These are phyloP conservation scores for Chrysogorgia sp. DNA, from an alignment of 92 coral and sea anemone genomes.

Conservation along the genomic window DNA sequence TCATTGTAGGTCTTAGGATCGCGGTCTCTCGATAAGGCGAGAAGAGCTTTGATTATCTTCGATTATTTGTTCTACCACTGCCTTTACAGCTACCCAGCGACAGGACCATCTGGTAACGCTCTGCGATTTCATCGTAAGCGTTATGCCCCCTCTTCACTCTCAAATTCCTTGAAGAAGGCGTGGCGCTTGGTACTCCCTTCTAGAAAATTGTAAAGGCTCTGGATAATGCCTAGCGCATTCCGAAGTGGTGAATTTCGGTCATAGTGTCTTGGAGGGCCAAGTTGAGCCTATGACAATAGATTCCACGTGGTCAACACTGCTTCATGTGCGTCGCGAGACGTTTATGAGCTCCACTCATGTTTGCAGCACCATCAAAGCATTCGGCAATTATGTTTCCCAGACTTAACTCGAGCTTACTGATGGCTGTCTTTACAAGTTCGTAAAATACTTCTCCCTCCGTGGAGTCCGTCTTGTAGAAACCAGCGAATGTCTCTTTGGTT, in stretches of 20 bases:
- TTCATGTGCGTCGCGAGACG: conserved; percentile 52
- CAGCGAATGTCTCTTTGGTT: conserved; percentile 34
- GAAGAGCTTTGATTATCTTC: conserved; percentile 16
- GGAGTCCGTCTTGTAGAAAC: conserved; percentile 40
- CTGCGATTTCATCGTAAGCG: conserved; percentile 43
- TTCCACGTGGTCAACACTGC: conserved; percentile 52
- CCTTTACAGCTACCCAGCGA: conserved; percentile 58
- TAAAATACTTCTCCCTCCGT: conserved; percentile 36
- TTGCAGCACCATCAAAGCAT: conserved; percentile 50
- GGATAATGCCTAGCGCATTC: conserved; percentile 47
- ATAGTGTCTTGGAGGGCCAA: conserved; percentile 57
- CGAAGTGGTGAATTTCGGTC: conserved; percentile 52
- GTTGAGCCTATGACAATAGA: conserved; percentile 56
- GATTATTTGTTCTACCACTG: conserved; percentile 31
- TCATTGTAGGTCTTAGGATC: conserved; percentile 55
- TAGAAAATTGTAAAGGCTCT: conserved; percentile 50
- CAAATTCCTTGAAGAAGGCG: conserved; percentile 42
- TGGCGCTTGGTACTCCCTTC: conserved; percentile 60
- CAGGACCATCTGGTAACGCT: conserved; percentile 59
- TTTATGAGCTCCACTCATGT: conserved; percentile 44
- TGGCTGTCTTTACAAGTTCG: conserved; percentile 40
- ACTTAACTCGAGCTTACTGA: conserved; percentile 32
- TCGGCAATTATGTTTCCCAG: conserved; percentile 43
- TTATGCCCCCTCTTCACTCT: conserved; percentile 40
- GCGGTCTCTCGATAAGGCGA: conserved; percentile 29